These are phyloP conservation scores for Homarus americanus DNA, from an alignment of 1,140 invertebrate genomes.

Conservation along the genomic window DNA sequence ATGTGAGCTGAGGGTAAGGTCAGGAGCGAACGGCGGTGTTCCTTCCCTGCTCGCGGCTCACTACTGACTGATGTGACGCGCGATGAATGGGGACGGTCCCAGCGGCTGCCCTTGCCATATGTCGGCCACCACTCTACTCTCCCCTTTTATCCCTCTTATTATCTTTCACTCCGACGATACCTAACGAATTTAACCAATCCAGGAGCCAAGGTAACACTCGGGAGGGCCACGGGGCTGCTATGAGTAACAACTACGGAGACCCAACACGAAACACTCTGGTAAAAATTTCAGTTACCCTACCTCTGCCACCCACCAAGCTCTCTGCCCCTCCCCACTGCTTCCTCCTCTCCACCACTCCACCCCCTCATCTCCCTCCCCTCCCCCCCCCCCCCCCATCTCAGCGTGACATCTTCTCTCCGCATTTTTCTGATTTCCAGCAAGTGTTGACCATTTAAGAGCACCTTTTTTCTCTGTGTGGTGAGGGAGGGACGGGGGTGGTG, in stretches of 20 bases:
- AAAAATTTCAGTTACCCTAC: conserved; percentile 50
- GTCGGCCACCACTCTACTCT: neutral
- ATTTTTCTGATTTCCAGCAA: conserved; percentile 71
- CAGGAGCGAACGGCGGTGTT: neutral
- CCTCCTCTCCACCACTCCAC: conserved; percentile 24
- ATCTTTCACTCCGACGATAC: neutral
- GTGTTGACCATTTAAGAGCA: conserved; percentile 68
- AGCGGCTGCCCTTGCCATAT: conserved; percentile 44
- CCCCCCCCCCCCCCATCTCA: conserved; percentile 40
- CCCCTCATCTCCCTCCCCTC: conserved; percentile 24
- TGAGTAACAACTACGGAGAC: neutral
- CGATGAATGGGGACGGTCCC: conserved; percentile 61
- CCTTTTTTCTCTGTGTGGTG: conserved; percentile 15
- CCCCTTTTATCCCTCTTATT: conserved; percentile 21
- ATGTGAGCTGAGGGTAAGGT: neutral
- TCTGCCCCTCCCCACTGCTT: conserved; percentile 35
- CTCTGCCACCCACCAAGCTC: conserved; percentile 19
- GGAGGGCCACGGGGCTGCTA: neutral
- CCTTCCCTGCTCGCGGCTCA: conserved; percentile 24
- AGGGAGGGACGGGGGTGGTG: neutral
- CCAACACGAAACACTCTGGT: neutral
- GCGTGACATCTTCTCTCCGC: conserved; percentile 70
- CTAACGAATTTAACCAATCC: conserved; percentile 26
- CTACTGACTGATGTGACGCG: conserved; percentile 55
- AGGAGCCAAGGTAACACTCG: neutral